Base-by-base conservation (phyloP, 2,888 invertebrate genomes). In the Halictus ligatus region DNA sequence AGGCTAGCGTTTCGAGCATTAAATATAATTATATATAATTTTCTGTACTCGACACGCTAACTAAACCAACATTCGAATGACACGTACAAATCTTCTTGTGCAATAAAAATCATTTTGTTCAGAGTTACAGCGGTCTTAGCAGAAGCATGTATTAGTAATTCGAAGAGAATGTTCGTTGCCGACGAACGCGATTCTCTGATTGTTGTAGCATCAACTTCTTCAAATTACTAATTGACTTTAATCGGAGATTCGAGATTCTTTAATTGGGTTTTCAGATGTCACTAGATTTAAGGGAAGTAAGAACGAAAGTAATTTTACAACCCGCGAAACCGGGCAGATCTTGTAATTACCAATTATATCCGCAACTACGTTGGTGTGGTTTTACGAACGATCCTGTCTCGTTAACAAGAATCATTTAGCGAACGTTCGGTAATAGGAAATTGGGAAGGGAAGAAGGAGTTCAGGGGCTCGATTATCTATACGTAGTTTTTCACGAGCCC, bases 391-490 rank as follows among this genome's bases (percentile, higher is more conserved):
- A 8, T 6, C 60, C 46, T 4, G 48, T 60, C 29, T 60, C 18
- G 60, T 75, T 43, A 46, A 25, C 64, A 21, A 21, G 13, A 75
- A 75, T 67, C 18, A 75, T 69, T 75, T 67, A 25, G 54, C 6
- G n/a, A 54, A 71, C 43, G 48, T 50, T 71, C 1, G n/a, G 25
- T 50, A 43, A 29, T 67, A 29, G 80, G 25, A 75, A 46, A 80
- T 78, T 69, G 18, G 13, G 46, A 75, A 43, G 54, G 64, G 58
- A 79, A 73, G 58, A 79, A 73, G 74, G 76, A 78, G 80, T 87
- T 79, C 73, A 83, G 74, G 79, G 86, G 48, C 54, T 81, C 71
- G 48, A 77, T 79, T 78, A 80, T 80, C 80, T 84, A 74, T 84
- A 85, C 73, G 40, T 25, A n/a, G 76, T 71, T 82, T 86, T 81